Base-by-base conservation (phyloP, 2,888 invertebrate species). In the Chymomyza fuscimana region DNA sequence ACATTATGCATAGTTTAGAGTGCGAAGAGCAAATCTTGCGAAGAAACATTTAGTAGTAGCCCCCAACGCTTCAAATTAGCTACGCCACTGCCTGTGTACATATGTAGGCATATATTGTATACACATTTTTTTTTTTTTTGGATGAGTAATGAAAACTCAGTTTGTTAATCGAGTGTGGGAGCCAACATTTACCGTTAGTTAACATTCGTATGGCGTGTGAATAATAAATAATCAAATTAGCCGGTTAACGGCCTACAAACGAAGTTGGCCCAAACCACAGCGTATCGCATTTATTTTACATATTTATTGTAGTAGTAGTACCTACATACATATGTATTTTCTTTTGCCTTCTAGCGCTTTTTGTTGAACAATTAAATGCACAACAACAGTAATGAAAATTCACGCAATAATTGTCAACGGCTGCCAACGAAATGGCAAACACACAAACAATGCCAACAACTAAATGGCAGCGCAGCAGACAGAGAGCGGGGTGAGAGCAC, bases 401-500 rank as follows among this genome's bases (percentile, higher is more conserved):
- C 76, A 86, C 84, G 84, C 74, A 84, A 81, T 80, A 72, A 84
- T 86, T 84, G 86, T 84, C 81, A 60, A 32, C 60, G 52, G 19
- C 54, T 54, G 54, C 19, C 54, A 19, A n/a, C 54, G 5, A 77
- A 67, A 19, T 16, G 68, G 29, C 60, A 46, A 61, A 60, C 46
- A 65, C 75, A 75, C 7, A 73, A 76, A 76, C 73, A 69, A 22
- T 58, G 58, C 12, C 22, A 59, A 58, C 51, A 51, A 58, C 51
- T 19, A 2, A 16, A 52, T 4, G 16, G n/a, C 52, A 19, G 52
- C 19, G 51, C 15, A 16, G 51, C n/a, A 25, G 63, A 9, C 62
- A 52, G 60, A 63, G 54, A 60, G 54, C 51, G 64, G 32, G 32
- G 6, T 7, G 32, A 32, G 51, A 64, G 63, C 62, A 61, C 70